Evolutionary conservation across 2,797 vertebrate genomes (phyloP), one percentile per base, ranked within the genome.

Genomic region (Pipistrellus pipistrellus): DNA sequence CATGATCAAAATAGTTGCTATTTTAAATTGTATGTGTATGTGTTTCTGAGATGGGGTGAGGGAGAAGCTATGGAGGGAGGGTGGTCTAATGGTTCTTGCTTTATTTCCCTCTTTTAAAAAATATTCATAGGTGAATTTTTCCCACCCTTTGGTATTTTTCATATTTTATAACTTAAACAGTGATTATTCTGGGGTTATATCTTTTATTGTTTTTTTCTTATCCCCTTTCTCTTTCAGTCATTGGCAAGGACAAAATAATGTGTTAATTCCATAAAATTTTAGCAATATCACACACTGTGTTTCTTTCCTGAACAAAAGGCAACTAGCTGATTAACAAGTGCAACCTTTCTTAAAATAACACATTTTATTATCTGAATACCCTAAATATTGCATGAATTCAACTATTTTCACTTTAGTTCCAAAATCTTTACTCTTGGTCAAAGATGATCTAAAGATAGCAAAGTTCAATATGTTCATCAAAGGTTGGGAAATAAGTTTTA

Each of bases 401-500:
- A 7, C 30, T 80, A 4, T 53, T 91, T 80, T 72, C 44, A 46
- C 59, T 85, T 88, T 48, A 38, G 46, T 57, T 90, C 35, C 66
- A 76, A 3, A 77, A 23, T 88, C 6, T 53, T 82, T 82, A 51
- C 12, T 89, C 88, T 69, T 73, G 8, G 35, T 25, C 48, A 87
- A 32, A 94, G 62, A 76, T 55, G 27, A 18, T 53, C 15, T 32
- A 38, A 68, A 77, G 46, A 77, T 21, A 90, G 55, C 46, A 53
- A 64, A 38, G 14, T 57, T 78, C 27, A 92, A n/a, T 72, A 12
- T 85, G 14, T 66, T 73, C 48, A 69, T 75, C 48, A 78, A 73
- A 92, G 41, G 5, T 23, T 48, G 57, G 25, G 46, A 87, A 78
- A 86, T 86, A 86, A 85, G 68, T 59, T 94, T 73, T 83, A 23